phyloP scores from a whole-genome alignment of 2,888 invertebrate genomes.

The Prosapia bicincta region DNA sequence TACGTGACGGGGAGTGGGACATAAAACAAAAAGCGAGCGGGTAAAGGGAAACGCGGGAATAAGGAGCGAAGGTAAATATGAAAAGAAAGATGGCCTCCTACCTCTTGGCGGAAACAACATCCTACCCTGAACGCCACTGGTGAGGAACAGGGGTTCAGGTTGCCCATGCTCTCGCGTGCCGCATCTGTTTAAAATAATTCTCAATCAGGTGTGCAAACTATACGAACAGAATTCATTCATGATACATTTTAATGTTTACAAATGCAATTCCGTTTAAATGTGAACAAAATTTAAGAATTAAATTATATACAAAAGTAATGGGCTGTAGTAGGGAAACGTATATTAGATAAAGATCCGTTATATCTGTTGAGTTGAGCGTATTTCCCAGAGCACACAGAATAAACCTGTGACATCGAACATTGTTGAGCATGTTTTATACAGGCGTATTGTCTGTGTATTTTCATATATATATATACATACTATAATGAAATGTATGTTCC shows the following conservation, averaged over 20 bases:
- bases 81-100: background rate
- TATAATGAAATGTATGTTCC: no score
- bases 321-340: no score
- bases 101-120: constrained; percentile 2
- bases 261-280: no score
- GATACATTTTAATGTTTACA: background rate
- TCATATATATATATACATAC: no score
- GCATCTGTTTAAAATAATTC: background rate
- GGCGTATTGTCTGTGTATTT: no score
- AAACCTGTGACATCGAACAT: no score
- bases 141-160: background rate
- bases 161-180: background rate
- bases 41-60: background rate
- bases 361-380: no score
- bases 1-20: background rate
- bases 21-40: background rate
- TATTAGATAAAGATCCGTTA: no score
- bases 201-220: background rate
- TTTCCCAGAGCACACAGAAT: no score
- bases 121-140: background rate
- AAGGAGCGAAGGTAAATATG: background rate
- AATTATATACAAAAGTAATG: no score
- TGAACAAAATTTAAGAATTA: no score
- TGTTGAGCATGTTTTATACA: no score
- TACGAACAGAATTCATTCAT: background rate